Evolutionary conservation across 2,888 invertebrate species (phyloP), one percentile per base, ranked within the genome.

Genomic region (Trissonchulus latispiculum): DNA sequence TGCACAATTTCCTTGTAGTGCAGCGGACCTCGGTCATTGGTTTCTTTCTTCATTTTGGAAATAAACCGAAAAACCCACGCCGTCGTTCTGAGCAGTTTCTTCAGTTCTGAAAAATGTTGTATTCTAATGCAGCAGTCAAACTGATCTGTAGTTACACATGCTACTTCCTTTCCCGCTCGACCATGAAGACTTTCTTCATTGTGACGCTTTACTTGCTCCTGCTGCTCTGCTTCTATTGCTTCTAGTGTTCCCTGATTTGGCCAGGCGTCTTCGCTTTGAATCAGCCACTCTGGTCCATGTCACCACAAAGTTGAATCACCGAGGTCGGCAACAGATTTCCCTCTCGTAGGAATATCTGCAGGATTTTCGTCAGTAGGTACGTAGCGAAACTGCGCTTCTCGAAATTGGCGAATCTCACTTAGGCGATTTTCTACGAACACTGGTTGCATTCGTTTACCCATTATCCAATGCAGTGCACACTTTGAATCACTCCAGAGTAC

Each of bases 281-380:
- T 23, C 3, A 78, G 74, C 78, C 78, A 78, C 3, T 31, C 0
- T 28, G 78, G 78, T 18, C 78, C 78, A 1, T 74, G 28, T 74
- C 75, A 77, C 78, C 78, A 79, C 1, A 76, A 32, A 3, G 33
- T 23, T 62, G 35, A 36, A 1, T 69, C 36, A 3, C 31, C 1
- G 18, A 79, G 71, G 37, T 75, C 72, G 2, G 33, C n/a, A 1
- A 76, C 73, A 18, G 73, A 18, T 23, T 77, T n/a, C 0, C 77
- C 79, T 59, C 78, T 31, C 23, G 76, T 77, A 1, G 75, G 72
- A 29, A 76, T 73, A 71, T 79, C 79, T 0, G 78, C 79, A 1
- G 79, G 77, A 71, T 78, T 79, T 0, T 77, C 74, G 31, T 73
- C 70, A 0, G 76, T 73, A 1, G 71, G 68, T 61, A 78, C 77